A percentile compares a stretch with the other conserved stretches of the same genome.
phyloP scores from a whole-genome alignment of 2,113 vertebrate genomes.

The Phalacrocorax carbo region DNA sequence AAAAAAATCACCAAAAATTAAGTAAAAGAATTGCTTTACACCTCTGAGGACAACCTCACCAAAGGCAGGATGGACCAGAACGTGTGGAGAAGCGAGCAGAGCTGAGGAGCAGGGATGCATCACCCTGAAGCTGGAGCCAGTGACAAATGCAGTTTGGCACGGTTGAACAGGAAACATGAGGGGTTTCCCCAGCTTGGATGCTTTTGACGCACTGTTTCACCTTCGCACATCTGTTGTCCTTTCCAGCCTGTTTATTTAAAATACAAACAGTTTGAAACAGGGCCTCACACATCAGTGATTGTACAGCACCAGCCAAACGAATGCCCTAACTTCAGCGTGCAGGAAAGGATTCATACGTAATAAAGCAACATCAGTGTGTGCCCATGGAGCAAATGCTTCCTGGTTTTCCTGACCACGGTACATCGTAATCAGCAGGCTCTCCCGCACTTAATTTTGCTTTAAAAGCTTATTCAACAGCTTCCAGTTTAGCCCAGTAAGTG shows the following conservation, averaged over 20 bases:
- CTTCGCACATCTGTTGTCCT: not conserved
- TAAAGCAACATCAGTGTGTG: not conserved
- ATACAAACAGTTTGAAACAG: not conserved
- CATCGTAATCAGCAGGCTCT: not conserved
- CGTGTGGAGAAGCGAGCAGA: not conserved
- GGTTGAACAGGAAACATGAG: not conserved
- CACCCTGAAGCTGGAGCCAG: not conserved
- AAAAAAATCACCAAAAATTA: not conserved
- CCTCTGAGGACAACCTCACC: not conserved
- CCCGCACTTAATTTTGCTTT: not conserved
- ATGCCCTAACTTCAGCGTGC: rapidly evolving
- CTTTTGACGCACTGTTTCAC: not conserved
- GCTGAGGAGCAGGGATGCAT: not conserved
- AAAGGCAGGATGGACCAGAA: not conserved
- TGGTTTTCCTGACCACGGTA: not conserved
- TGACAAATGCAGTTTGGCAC: not conserved
- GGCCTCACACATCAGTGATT: not conserved
- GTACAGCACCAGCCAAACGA: not conserved
- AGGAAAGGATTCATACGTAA: not conserved
- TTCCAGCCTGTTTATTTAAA: not conserved
- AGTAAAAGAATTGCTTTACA: not conserved
- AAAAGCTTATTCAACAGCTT: not conserved
- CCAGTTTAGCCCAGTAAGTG: not conserved
- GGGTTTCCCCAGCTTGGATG: not conserved
- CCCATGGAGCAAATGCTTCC: not conserved